A percentile compares a stretch with the other conserved stretches of the same genome.
Evolutionary conservation across 2,113 vertebrate genomes (phyloP).

Genomic region (Alethe diademata): DNA sequence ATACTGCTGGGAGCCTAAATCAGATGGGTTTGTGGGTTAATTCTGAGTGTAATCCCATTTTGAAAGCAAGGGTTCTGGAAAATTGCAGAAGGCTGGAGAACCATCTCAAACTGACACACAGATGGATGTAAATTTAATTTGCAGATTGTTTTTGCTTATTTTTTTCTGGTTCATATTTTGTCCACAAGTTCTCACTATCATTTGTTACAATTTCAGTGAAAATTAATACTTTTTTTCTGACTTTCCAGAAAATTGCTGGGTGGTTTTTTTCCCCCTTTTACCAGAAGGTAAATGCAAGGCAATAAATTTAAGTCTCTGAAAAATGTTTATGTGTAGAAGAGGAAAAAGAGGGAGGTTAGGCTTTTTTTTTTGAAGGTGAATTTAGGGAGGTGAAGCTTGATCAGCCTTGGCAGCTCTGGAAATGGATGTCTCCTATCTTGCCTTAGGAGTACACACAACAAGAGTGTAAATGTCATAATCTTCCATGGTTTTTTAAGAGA

Average conservation of each 20-base stretch:
- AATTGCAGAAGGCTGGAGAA: not conserved
- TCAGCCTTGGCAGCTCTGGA: not conserved
- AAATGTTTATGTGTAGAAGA: not conserved
- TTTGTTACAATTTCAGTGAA: not conserved
- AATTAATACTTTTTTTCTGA: not conserved
- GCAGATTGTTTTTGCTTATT: not conserved
- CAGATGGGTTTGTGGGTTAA: not conserved
- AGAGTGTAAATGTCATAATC: not conserved
- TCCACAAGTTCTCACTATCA: not conserved
- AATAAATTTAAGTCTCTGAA: conserved; percentile 14
- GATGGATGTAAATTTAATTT: not conserved
- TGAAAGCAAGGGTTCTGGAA: not conserved
- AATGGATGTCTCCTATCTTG: not conserved
- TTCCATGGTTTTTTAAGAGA: not conserved
- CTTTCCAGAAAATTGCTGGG: not conserved
- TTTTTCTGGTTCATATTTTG: not conserved
- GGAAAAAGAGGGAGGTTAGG: not conserved
- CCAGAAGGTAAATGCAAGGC: not conserved
- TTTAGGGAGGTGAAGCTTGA: not conserved
- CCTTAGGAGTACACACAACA: not conserved
- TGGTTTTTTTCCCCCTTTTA: not conserved
- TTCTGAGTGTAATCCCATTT: not conserved
- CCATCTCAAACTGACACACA: not conserved
- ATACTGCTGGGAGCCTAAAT: not conserved
- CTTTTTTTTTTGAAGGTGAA: not conserved